Evolutionary conservation across 1,140 invertebrate genomes (phyloP).

Genomic region (Bombus balteatus): DNA sequence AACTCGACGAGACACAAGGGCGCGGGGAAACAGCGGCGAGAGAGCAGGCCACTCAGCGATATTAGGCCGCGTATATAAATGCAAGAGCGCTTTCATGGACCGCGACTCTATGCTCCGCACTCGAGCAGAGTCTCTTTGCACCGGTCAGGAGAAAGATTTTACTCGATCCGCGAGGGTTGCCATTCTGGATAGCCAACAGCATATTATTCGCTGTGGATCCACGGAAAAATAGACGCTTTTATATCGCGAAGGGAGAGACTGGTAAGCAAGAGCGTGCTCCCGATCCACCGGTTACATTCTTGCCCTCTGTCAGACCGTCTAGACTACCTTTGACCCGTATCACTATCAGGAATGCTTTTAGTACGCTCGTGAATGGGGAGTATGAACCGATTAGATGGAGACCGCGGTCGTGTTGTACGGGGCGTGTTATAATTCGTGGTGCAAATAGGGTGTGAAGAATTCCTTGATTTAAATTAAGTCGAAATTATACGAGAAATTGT

Average conservation of each 20-base stretch:
- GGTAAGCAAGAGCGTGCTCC: conserved; percentile 3
- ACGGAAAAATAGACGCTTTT: conserved; percentile 68
- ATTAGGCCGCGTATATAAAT: conserved; percentile 74
- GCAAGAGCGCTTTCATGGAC: conserved; percentile 72
- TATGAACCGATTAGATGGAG: conserved; percentile 11
- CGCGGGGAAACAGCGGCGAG: conserved; percentile 16
- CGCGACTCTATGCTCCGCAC: conserved; percentile 44
- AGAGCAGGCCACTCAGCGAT: conserved; percentile 74
- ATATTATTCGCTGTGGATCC: conserved; percentile 61
- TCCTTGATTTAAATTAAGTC: not conserved
- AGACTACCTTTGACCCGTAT: conserved; percentile 39
- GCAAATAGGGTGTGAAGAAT: not conserved
- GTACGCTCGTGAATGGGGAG: conserved; percentile 29
- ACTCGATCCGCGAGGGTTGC: conserved; percentile 33
- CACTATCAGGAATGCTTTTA: conserved; percentile 46
- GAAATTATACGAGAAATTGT: not conserved
- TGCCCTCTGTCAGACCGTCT: conserved; percentile 11
- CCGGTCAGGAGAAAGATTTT: conserved; percentile 51
- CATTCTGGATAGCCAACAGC: conserved; percentile 60
- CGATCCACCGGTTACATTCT: conserved; percentile 47
- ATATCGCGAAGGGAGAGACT: conserved; percentile 65
- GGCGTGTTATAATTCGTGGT: not conserved
- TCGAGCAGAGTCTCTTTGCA: conserved; percentile 17
- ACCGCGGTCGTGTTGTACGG: not conserved
- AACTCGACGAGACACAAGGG: conserved; percentile 46